Conservation (phyloP, 2,797 vertebrate species). For the Phataginus tricuspis region DNA sequence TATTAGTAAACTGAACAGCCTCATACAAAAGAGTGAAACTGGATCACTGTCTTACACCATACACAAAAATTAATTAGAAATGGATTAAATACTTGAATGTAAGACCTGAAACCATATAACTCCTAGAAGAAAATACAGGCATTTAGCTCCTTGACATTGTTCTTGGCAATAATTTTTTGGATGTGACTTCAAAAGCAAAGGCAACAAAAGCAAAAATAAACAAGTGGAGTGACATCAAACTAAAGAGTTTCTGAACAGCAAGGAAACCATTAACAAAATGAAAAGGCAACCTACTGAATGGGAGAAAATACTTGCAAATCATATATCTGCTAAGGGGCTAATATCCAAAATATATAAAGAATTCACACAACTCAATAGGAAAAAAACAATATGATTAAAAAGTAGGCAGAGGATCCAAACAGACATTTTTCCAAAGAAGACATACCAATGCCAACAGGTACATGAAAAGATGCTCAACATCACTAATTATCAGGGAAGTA, state of each 20-base stretch:
- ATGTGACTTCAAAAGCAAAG: neutral
- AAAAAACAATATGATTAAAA: neutral
- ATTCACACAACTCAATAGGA: neutral
- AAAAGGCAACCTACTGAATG: neutral
- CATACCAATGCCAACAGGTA: neutral
- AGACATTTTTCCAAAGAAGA: neutral
- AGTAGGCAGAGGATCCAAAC: neutral
- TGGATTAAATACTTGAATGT: neutral
- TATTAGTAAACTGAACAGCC: neutral
- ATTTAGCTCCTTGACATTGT: neutral
- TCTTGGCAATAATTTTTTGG: neutral
- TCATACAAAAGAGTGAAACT: neutral
- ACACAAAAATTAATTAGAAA: neutral
- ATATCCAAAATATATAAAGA: neutral
- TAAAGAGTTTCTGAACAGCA: neutral
- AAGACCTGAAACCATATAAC: neutral
- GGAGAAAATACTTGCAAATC: neutral
- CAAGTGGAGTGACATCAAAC: neutral
- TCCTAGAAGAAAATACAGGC: neutral
- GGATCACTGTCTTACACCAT: neutral
- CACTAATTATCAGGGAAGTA: neutral
- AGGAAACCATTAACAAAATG: neutral
- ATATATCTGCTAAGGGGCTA: neutral
- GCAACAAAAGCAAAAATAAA: neutral
- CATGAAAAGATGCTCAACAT: neutral